phyloP scores from a whole-genome alignment of 2,113 vertebrate species.

The Merops nubicus region DNA sequence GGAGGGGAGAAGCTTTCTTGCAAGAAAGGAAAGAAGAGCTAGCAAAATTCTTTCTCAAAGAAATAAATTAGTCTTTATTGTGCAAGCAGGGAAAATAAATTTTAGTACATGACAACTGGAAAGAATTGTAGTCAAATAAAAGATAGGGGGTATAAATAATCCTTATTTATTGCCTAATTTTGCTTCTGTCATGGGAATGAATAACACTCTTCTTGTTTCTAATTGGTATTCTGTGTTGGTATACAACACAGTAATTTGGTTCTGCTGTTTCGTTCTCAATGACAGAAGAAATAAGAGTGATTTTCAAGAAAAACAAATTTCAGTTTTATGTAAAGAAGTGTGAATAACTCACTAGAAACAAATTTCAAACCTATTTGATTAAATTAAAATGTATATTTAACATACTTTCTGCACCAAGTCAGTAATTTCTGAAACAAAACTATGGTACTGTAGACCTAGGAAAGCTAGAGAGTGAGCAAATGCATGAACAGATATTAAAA shows the following conservation, averaged over 20 bases:
- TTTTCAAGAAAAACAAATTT: neutral
- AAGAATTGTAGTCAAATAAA: neutral
- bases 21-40: neutral
- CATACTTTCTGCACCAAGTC: neutral
- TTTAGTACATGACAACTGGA: neutral
- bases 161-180: neutral
- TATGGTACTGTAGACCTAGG: neutral
- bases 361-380: neutral
- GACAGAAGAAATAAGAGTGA: neutral
- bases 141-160: neutral
- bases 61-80: neutral
- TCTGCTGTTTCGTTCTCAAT: neutral
- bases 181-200: constrained; percentile 11
- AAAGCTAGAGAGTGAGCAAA: neutral
- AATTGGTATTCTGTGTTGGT: constrained; percentile 33
- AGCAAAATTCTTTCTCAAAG: neutral
- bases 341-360: neutral
- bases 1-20: neutral
- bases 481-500: neutral
- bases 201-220: constrained; percentile 22
- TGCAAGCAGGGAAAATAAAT: neutral
- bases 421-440: neutral
- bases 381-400: neutral
- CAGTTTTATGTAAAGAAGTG: neutral
- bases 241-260: neutral